Conservation (phyloP, 2,888 invertebrate genomes). For the Pherbina coryleti region DNA sequence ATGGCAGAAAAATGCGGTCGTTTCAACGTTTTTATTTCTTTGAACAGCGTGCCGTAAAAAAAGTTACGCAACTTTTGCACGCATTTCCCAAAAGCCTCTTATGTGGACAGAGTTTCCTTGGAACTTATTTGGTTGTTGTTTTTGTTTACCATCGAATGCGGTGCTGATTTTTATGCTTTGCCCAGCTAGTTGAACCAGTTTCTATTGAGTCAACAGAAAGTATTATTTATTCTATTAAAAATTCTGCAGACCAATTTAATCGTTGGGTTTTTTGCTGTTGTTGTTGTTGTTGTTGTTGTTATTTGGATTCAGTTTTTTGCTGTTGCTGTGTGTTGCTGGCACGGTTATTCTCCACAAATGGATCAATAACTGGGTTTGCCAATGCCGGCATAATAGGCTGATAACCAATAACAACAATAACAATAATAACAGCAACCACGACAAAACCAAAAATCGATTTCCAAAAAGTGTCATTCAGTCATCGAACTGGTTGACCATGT, state of each 20-base stretch:
- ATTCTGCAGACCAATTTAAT: background rate
- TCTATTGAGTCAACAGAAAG: background rate
- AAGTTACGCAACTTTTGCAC: slow-evolving; percentile 3
- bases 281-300: background rate
- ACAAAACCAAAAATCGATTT: background rate
- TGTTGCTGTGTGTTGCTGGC: background rate
- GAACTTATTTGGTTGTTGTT: background rate
- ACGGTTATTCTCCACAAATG: background rate
- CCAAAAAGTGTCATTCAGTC: background rate
- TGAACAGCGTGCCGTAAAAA: background rate
- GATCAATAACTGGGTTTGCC: background rate
- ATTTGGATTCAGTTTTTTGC: background rate
- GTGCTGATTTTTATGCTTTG: background rate
- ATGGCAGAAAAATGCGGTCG: background rate
- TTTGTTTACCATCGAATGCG: background rate
- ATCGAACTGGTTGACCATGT: slow-evolving; percentile 11
- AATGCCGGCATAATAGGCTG: background rate
- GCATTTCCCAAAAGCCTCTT: slow-evolving; percentile 2
- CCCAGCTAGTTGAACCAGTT: background rate
- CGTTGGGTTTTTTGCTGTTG: background rate
- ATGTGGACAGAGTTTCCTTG: background rate
- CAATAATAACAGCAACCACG: background rate
- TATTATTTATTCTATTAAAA: background rate
- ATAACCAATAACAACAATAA: background rate
- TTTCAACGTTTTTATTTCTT: background rate